These are phyloP conservation scores for Antheraea yamamai DNA, from an alignment of 2,888 invertebrate genomes.

Conservation along the genomic window DNA sequence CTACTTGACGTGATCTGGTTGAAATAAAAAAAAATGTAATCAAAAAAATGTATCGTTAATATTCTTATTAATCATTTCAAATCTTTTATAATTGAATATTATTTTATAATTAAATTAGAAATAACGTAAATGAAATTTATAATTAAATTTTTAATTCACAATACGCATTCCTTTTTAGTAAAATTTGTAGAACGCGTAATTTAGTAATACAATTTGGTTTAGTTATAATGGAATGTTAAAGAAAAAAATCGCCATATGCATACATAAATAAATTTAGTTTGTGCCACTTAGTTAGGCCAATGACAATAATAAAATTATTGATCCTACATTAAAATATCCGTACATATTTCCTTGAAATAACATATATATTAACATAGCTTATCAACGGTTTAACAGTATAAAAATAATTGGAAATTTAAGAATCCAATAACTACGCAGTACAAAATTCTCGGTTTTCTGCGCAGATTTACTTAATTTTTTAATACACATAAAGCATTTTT, in stretches of 20 bases:
- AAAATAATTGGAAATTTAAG: constrained; percentile 39
- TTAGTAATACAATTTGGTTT: too few relatives aligned
- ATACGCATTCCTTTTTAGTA: too few relatives aligned
- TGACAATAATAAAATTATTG: not conserved
- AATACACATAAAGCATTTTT: constrained; percentile 46
- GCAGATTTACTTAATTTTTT: constrained; percentile 23
- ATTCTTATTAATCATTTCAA: too few relatives aligned
- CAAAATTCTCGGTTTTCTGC: constrained; percentile 39
- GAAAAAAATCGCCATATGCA: not conserved
- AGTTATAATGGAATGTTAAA: not conserved
- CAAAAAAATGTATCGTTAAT: too few relatives aligned
- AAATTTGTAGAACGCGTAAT: too few relatives aligned
- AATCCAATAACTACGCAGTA: constrained; percentile 25
- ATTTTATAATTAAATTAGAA: not conserved
- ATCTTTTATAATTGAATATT: not conserved
- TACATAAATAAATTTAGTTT: not conserved
- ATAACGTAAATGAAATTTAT: too few relatives aligned
- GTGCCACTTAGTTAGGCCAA: not conserved
- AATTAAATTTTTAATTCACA: too few relatives aligned
- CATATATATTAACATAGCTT: constrained; percentile 49
- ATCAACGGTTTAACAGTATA: constrained; percentile 50
- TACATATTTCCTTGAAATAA: constrained; percentile 54
- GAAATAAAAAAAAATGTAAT: too few relatives aligned
- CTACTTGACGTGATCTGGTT: too few relatives aligned
- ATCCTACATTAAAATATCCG: constrained; percentile 35